Base-by-base conservation (phyloP, 2,888 invertebrate species). In the Hololepta plana region DNA sequence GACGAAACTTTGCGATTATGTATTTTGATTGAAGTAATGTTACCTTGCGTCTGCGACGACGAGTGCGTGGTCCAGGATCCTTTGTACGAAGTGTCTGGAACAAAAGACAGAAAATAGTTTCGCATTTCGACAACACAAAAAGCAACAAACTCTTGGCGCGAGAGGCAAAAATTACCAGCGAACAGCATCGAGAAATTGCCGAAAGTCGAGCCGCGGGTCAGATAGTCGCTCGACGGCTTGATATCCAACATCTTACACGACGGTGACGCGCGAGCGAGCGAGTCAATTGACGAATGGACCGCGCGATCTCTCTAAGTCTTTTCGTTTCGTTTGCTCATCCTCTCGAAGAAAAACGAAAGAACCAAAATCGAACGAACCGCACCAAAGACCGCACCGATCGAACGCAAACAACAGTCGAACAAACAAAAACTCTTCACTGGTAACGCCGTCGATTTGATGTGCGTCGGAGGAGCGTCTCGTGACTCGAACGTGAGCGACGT, bases 111-210 rank as follows among this genome's bases (percentile, higher is more conserved):
- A 25, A 8, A 12, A 12, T 4, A n/a, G 4, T 17, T 17, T n/a
- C 7, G n/a, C 17, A 8, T 8, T 17, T 17, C n/a, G 17, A 7
- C 9, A 36, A 19, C 29, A 26, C 36, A 27, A 20, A 26, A 30
- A 24, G 21, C 27, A 33, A 30, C 22, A 15, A 34, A n/a, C n/a
- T n/a, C n/a, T n/a, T n/a, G n/a, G n/a, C n/a, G n/a, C n/a, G n/a
- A n/a, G n/a, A 16, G 6, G 12, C 10, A 40, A 57, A 55, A 63
- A 60, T 64, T 74, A 84, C 84, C 84, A 60, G 82, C 82, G 64
- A 87, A 85, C 51, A 88, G 70, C 87, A 88, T 87, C 59, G 87
- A 85, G 67, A 88, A 81, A 63, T 87, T 87, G 58, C 85, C 80
- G 58, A 88, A 85, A 37, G 85, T 81, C 53, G 84, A 84, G 54